phyloP scores from a whole-genome alignment of 2,888 invertebrate species.

The Brachypalpus laphriformis region DNA sequence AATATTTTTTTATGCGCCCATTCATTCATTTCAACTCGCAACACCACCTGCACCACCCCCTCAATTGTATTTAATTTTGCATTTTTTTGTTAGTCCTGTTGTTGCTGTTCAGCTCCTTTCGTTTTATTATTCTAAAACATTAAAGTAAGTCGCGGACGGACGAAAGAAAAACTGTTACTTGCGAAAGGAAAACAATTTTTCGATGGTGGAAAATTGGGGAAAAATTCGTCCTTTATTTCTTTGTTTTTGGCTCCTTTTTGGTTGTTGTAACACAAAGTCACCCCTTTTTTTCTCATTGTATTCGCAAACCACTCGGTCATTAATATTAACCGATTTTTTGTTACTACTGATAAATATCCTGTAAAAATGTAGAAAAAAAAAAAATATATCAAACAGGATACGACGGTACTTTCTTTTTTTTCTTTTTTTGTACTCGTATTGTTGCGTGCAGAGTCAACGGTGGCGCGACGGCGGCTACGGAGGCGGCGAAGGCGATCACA shows the following conservation, averaged over 20 bases:
- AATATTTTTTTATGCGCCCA: conserved; percentile 37
- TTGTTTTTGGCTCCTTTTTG: conserved; percentile 24
- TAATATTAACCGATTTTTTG: conserved; percentile 74
- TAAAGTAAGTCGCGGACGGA: conserved; percentile 55
- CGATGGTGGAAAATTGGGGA: conserved; percentile 71
- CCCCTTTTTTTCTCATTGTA: conserved; percentile 70
- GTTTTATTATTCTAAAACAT: conserved; percentile 66
- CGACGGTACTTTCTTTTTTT: conserved; percentile 57
- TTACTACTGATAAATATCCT: conserved; percentile 74
- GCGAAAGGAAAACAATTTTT: conserved; percentile 71
- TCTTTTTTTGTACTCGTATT: conserved; percentile 10
- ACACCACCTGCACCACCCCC: conserved; percentile 2
- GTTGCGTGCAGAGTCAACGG: conserved; percentile 52
- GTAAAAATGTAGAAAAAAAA: conserved; percentile 42
- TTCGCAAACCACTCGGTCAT: conserved; percentile 73
- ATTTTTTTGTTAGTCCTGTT: conserved; percentile 17
- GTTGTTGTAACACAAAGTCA: conserved; percentile 66
- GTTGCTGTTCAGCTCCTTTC: conserved; percentile 28
- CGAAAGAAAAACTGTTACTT: conserved; percentile 59
- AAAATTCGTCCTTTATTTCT: conserved; percentile 55
- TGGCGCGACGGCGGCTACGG: too few species aligned
- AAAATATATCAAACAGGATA: conserved; percentile 64
- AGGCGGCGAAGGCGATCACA: conserved; percentile 21
- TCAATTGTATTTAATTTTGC: conserved; percentile 40
- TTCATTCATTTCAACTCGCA: conserved; percentile 32